Conservation (phyloP, 2,113 vertebrate species). For the Brienomyrus brachyistius region DNA sequence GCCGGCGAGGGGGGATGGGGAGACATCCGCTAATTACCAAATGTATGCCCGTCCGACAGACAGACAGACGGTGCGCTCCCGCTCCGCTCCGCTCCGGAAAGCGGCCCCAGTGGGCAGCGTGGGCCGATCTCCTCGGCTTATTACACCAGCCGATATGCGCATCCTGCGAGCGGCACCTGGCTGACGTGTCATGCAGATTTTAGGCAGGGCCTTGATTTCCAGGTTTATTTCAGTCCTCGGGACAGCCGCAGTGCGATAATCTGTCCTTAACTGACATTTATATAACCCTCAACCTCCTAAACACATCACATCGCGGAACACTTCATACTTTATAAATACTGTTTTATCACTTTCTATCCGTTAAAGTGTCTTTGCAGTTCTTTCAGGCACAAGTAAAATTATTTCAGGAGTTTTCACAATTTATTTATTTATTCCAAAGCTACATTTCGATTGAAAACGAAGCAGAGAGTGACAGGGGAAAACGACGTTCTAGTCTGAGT, state of each 20-base stretch:
- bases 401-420: neutral
- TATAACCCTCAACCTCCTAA: neutral
- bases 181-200: neutral
- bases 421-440: neutral
- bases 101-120: neutral
- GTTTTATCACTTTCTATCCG: neutral
- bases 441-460: neutral
- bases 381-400: neutral
- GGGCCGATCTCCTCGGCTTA: neutral
- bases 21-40: neutral
- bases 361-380: neutral
- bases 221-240: neutral
- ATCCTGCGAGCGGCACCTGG: neutral
- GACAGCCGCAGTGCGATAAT: conserved; percentile 9
- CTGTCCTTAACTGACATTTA: conserved; percentile 6
- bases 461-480: neutral
- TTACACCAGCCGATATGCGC: neutral
- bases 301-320: neutral
- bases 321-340: neutral
- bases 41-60: neutral
- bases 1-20: neutral
- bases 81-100: neutral
- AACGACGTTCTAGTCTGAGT: neutral
- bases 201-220: neutral
- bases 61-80: neutral